Percentiles rank a stretch among this genome's conserved stretches.
These are phyloP conservation scores for Trichomycterus rosablanca DNA, from an alignment of 2,113 vertebrate genomes.

Conservation along the genomic window DNA sequence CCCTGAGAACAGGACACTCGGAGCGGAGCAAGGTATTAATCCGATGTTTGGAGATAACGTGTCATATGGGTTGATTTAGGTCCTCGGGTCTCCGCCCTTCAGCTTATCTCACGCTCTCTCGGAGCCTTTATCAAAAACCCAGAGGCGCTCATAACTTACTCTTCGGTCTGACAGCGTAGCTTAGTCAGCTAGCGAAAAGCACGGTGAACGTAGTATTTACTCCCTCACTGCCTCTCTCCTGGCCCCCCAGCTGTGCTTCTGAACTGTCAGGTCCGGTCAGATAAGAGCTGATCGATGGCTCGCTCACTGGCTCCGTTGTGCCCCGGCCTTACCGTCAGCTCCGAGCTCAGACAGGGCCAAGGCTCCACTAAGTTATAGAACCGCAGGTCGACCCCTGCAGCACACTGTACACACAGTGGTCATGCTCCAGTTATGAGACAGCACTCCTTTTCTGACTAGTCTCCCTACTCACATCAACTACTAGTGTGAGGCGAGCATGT, in stretches of 20 bases:
- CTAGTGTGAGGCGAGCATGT: no score
- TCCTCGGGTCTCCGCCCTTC: background rate
- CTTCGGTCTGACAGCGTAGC: conserved; percentile 27
- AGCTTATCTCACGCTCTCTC: conserved; percentile 9
- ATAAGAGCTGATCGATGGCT: conserved; percentile 39
- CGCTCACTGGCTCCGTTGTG: conserved; percentile 43
- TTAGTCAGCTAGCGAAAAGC: conserved; percentile 36
- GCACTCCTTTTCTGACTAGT: no score
- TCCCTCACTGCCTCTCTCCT: conserved; percentile 4
- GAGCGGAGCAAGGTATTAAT: conserved; percentile 9
- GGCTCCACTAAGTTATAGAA: conserved; percentile 30
- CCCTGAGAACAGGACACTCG: no score
- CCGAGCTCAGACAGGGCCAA: conserved; percentile 38
- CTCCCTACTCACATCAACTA: no score
- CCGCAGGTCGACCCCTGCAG: conserved; percentile 40
- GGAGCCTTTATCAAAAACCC: conserved; percentile 38
- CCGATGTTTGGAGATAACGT: conserved; percentile 2
- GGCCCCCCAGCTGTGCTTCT: conserved; percentile 48
- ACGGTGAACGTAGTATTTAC: background rate
- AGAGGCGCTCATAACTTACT: conserved; percentile 41
- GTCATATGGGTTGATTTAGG: conserved; percentile 18
- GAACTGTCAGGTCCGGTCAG: conserved; percentile 40
- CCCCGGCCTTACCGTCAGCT: conserved; percentile 21
- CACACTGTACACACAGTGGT: conserved; percentile 34
- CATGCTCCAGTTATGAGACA: background rate